phyloP scores from a whole-genome alignment of 2,888 invertebrate genomes.

The Harpalus rubripes region DNA sequence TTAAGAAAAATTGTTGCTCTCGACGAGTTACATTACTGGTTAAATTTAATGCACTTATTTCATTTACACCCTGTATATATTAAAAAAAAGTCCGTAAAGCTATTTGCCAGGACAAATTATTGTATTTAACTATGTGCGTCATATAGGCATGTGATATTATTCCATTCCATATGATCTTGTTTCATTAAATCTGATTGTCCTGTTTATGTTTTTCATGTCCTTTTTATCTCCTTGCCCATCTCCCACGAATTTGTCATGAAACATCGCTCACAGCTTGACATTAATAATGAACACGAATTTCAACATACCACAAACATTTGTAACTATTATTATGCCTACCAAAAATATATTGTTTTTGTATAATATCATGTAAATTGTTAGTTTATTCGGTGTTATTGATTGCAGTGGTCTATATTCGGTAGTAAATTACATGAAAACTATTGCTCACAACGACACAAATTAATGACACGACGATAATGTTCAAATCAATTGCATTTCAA shows the following conservation, averaged over 20 bases:
- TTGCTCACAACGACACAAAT: conserved; percentile 26
- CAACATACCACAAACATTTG: not conserved
- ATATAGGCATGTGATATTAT: no score
- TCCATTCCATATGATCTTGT: no score
- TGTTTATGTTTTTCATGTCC: not conserved
- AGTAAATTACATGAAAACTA: conserved; percentile 31
- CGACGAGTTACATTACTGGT: no score
- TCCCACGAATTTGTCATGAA: not conserved
- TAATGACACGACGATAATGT: conserved; percentile 42
- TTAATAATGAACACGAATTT: not conserved
- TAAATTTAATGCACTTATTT: no score
- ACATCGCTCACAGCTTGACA: not conserved
- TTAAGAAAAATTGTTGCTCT: no score
- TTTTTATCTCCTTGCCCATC: not conserved
- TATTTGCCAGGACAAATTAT: no score
- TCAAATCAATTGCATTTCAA: conserved; percentile 45
- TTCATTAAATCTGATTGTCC: no score
- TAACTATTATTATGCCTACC: not conserved
- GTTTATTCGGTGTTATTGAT: conserved; percentile 1
- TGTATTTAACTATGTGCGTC: no score
- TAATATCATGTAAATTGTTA: conserved; percentile 3
- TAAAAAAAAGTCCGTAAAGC: no score
- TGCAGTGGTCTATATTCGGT: not conserved
- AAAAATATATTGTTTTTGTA: conserved; percentile 4
- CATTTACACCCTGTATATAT: no score